Percentiles rank a stretch among this genome's conserved stretches.
Conservation (phyloP, 2,797 vertebrate genomes). For the Hippopotamyrus pictus region DNA sequence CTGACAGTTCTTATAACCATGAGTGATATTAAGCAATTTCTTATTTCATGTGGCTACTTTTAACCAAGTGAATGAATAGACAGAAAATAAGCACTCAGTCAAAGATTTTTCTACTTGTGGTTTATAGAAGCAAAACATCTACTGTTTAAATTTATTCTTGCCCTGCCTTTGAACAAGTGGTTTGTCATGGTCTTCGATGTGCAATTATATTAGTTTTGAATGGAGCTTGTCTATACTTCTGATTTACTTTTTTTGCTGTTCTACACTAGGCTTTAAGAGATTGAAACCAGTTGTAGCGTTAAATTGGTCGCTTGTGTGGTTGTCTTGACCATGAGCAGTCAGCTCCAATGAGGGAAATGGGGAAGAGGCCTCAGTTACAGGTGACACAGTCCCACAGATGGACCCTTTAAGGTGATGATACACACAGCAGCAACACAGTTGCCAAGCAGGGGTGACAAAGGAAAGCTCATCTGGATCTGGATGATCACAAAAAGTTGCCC, state of each 20-base stretch:
- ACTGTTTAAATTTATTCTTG: background rate
- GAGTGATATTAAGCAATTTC: background rate
- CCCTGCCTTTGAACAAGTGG: background rate
- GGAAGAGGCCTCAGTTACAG: background rate
- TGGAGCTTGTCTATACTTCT: background rate
- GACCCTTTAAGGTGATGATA: background rate
- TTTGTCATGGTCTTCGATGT: background rate
- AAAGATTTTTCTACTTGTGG: background rate
- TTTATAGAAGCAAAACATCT: background rate
- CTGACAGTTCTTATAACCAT: background rate
- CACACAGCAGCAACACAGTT: background rate
- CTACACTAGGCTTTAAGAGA: background rate
- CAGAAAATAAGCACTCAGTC: background rate
- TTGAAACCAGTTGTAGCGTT: background rate
- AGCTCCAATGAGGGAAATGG: background rate
- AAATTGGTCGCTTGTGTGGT: background rate
- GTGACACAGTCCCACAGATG: background rate
- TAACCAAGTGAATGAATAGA: background rate
- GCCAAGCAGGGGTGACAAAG: background rate
- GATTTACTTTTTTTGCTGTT: background rate
- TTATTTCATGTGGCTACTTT: background rate
- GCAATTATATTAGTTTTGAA: background rate
- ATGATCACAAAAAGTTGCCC: background rate
- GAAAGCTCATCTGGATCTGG: background rate
- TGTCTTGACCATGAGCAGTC: background rate